Conservation (phyloP, 2,797 vertebrate genomes). For the Acanthurus lineatus region DNA sequence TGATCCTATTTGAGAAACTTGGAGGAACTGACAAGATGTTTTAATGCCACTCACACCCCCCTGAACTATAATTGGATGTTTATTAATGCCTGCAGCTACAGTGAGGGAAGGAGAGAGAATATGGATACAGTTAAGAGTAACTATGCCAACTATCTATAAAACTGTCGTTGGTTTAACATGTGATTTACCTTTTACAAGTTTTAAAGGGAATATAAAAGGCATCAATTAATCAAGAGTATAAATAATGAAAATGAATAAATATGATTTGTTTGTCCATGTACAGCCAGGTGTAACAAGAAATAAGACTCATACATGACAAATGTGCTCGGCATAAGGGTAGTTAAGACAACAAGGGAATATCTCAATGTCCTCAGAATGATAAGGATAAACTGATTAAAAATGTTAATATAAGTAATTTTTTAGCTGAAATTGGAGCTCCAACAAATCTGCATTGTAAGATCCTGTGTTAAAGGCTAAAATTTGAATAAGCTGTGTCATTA, state of each 20-base stretch:
- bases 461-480: background rate
- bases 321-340: too few relatives aligned
- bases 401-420: background rate
- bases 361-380: too few relatives aligned
- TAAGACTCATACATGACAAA: too few relatives aligned
- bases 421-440: too few relatives aligned
- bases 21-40: conserved; percentile 37
- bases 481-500: background rate
- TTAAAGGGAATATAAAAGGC: background rate
- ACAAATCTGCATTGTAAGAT: background rate
- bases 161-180: background rate
- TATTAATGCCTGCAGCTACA: conserved; percentile 37
- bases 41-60: conserved; percentile 60
- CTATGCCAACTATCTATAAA: background rate
- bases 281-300: too few relatives aligned
- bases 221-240: too few relatives aligned
- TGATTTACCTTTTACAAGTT: background rate
- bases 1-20: conserved; percentile 34
- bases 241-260: too few relatives aligned
- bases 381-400: background rate
- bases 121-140: background rate
- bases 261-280: too few relatives aligned
- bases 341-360: too few relatives aligned
- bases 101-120: conserved; percentile 4
- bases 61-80: conserved; percentile 58